phyloP scores from a whole-genome alignment of 1,140 invertebrate genomes.

The Augochlora pura region DNA sequence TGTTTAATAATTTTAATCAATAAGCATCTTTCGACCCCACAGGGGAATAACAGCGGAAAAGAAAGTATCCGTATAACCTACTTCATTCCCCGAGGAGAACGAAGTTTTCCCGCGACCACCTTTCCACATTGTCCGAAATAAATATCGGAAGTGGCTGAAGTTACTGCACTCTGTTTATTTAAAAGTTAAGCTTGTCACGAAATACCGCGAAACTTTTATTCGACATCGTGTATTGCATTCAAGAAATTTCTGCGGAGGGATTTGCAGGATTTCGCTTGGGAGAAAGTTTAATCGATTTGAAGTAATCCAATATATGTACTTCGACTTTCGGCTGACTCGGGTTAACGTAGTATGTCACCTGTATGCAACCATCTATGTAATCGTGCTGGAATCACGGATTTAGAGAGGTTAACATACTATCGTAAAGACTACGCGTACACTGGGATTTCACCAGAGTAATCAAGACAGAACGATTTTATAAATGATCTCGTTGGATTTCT shows the following conservation, averaged over 20 bases:
- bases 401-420: too few species aligned
- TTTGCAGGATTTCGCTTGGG: slow-evolving; percentile 1
- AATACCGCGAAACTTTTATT: slow-evolving; percentile 12
- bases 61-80: too few species aligned
- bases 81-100: too few species aligned
- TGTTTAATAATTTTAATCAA: too few species aligned
- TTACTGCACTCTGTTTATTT: slow-evolving; percentile 2
- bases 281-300: slow-evolving; percentile 26
- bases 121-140: not conserved
- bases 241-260: not conserved
- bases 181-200: slow-evolving; percentile 7
- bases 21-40: too few species aligned
- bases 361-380: not conserved
- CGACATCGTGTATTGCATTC: slow-evolving; percentile 5
- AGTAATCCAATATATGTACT: slow-evolving; percentile 20
- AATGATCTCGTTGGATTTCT: too few species aligned
- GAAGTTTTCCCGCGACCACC: too few species aligned
- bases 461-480: too few species aligned
- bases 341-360: slow-evolving; percentile 24
- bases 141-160: not conserved
- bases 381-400: not conserved
- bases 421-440: too few species aligned
- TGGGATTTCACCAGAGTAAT: too few species aligned
- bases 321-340: slow-evolving; percentile 22
- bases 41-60: too few species aligned